A percentile compares a stretch with the other conserved stretches of the same genome.
Conservation (phyloP, 2,888 invertebrate genomes). For the Synergus umbraculus region DNA sequence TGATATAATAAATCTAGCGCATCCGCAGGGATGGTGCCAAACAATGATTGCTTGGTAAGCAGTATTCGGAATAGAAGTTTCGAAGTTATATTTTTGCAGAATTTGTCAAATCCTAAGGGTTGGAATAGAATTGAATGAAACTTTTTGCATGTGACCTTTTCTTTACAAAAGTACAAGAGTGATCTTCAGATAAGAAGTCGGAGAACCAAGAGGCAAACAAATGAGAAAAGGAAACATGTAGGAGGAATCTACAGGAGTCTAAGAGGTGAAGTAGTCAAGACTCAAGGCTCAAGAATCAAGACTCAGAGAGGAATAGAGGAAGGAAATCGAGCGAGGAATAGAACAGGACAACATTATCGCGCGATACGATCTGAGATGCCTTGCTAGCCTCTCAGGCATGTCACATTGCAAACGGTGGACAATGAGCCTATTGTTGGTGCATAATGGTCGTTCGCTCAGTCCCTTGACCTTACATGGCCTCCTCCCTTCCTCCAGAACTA, state of each 20-base stretch:
- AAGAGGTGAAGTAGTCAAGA: slow-evolving; percentile 21
- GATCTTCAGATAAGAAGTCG: slow-evolving; percentile 6
- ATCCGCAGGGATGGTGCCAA: not conserved
- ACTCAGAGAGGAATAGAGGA: not conserved
- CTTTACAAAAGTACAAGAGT: not conserved
- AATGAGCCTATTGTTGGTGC: slow-evolving; percentile 74
- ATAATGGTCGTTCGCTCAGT: slow-evolving; percentile 67
- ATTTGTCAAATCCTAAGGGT: no score
- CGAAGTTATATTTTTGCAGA: no score
- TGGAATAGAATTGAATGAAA: not conserved
- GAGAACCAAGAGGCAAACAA: not conserved
- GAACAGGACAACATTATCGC: slow-evolving; percentile 71
- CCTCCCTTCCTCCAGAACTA: slow-evolving; percentile 41
- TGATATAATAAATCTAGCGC: not conserved
- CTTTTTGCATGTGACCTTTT: not conserved
- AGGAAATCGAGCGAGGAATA: slow-evolving; percentile 52
- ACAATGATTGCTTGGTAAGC: slow-evolving; percentile 10
- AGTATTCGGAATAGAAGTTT: not conserved
- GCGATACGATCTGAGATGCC: slow-evolving; percentile 70
- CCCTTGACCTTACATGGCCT: slow-evolving; percentile 68
- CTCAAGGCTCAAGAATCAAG: not conserved
- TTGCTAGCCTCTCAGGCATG: slow-evolving; percentile 57
- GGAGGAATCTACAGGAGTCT: slow-evolving; percentile 7
- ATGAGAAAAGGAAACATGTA: not conserved
- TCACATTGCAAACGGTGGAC: slow-evolving; percentile 66